Evolutionary conservation across 2,888 invertebrate genomes (phyloP).

Genomic region (Mythimna pallens): DNA sequence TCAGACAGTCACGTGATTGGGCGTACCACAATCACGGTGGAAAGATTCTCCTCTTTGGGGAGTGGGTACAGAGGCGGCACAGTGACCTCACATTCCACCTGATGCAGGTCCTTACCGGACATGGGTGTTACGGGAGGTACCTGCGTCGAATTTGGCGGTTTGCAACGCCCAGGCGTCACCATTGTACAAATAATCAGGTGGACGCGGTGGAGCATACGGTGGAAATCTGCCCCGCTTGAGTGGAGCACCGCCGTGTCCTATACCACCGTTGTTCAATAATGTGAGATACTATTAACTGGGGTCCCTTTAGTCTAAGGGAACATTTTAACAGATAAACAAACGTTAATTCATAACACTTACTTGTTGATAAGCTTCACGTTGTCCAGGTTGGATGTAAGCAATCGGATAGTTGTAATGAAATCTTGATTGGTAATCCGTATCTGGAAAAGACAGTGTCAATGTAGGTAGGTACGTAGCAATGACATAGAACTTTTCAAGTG

Average conservation of each 20-base stretch:
- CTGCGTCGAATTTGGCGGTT: no score
- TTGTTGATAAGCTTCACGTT: constrained; percentile 82
- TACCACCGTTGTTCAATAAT: background rate
- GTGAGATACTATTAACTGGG: background rate
- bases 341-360: constrained; percentile 64
- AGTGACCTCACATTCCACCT: no score
- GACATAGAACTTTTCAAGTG: background rate
- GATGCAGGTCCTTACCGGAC: no score
- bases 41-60: no score
- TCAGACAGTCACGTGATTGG: background rate
- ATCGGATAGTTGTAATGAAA: constrained; percentile 79
- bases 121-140: no score
- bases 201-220: no score
- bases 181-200: no score
- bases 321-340: background rate
- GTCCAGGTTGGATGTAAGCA: constrained; percentile 80
- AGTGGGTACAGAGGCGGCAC: no score
- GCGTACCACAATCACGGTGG: no score
- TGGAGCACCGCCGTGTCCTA: no score
- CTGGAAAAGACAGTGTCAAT: constrained; percentile 69
- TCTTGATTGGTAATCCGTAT: constrained; percentile 79
- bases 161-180: no score
- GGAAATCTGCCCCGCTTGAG: no score
- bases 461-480: background rate
- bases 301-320: background rate